Evolutionary conservation across 2,797 vertebrate species (phyloP), one percentile per base, ranked within the genome.

Genomic region (Premnoplex brunnescens): DNA sequence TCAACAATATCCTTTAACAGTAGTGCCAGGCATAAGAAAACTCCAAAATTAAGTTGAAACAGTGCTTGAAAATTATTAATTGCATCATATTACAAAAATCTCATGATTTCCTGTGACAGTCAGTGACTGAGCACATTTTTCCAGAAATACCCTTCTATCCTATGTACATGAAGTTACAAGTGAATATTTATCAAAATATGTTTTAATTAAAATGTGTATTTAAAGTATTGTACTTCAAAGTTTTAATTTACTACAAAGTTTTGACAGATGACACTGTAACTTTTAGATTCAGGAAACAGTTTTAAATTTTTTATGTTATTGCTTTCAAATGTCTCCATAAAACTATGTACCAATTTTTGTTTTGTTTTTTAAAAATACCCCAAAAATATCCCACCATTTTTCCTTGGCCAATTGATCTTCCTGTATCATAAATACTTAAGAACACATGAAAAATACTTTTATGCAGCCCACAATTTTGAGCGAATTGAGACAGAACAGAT

Each of bases 401-500:
- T 91, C 77, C 72, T 88, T 21, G 5, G 60, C 36, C 36, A 60
- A 92, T 89, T 87, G 32, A 94, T 71, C 60, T 89, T 85, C 60
- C 56, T 85, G 17, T 37, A 72, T 58, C 83, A 74, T 9, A 82
- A n/a, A 89, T 58, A 92, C 64, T 83, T 85, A 89, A 91, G 58
- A 92, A 83, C 58, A 94, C 64, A 92, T 41, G 54, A 92, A 95
- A 95, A 88, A 83, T 51, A 13, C 68, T 86, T 91, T 85, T 7
- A 14, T 69, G 30, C 51, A 75, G 79, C 54, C 62, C 43, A 62
- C 30, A 92, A n/a, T 66, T 91, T 86, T 91, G 73, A 77, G 32
- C 54, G 48, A 95, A 91, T 92, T 78, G 91, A 94, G 73, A 91
- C 63, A 94, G 49, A 89, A 68, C 85, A 97, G 91, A 84, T 89